Evolutionary conservation across 2,888 invertebrate genomes (phyloP), one percentile per base, ranked within the genome.

Genomic region (Archaeoteleia sp.): DNA sequence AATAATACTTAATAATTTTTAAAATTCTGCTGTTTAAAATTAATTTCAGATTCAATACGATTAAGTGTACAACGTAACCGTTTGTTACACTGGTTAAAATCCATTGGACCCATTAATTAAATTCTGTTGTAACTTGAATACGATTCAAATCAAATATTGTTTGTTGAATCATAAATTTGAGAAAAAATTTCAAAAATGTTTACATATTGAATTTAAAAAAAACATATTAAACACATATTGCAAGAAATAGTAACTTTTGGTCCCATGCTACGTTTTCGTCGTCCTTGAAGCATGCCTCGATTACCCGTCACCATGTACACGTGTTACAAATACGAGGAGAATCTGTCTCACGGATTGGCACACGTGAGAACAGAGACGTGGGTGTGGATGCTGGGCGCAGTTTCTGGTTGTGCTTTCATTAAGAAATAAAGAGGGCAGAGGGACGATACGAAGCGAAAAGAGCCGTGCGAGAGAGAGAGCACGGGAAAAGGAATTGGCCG

Each of bases 391-490:
- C 49, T 30, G 42, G 14, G 58, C 45, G 30, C 45, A 49, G 63
- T 65, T 65, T 62, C 62, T 57, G 57, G 51, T 43, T 51, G 63
- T 57, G 63, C 63, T 67, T 61, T 67, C 57, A 67, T 67, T 67
- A 68, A 67, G 67, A 63, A 70, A 70, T 57, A 65, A 67, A 67
- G 67, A 71, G 61, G 49, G 39, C 45, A 53, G 45, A 63, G 49
- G 43, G 53, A 60, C 34, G 65, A 10, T 60, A 45, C 20, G 57
- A 62, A 17, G 55, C 35, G 53, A 32, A 62, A 62, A 70, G 66
- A 55, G 32, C 30, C 53, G 66, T 61, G 63, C 40, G 43, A 42
- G 58, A 25, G 67, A 54, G 61, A 13, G 65, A 68, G 12, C 39
- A 49, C 60, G 60, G 43, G 39, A 61, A 62, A 71, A 67, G 70